phyloP scores from a whole-genome alignment of 2,797 vertebrate species.

The Gila robusta region DNA sequence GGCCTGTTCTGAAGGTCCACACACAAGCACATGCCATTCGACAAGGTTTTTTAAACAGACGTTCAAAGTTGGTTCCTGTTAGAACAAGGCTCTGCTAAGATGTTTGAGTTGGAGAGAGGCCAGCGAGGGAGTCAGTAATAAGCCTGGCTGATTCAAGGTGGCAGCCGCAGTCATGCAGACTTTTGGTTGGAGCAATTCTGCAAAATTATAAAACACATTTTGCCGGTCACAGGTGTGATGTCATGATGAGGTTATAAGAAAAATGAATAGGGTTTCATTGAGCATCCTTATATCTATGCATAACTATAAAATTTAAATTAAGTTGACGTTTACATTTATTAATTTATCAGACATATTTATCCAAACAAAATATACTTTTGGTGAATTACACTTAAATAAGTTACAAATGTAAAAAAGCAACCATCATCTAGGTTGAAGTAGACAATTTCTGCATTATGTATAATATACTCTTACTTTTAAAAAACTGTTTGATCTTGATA shows the following conservation, averaged over 20 bases:
- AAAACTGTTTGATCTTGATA: background rate
- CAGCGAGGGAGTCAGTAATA: slow-evolving; percentile 62
- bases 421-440: background rate
- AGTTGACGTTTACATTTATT: background rate
- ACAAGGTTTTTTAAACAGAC: slow-evolving; percentile 33
- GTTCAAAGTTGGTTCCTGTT: slow-evolving; percentile 53
- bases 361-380: slow-evolving; percentile 3
- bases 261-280: slow-evolving; percentile 34
- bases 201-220: slow-evolving; percentile 44
- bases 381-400: background rate
- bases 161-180: slow-evolving; percentile 39
- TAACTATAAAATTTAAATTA: background rate
- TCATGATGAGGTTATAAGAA: slow-evolving; percentile 46
- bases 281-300: slow-evolving; percentile 13
- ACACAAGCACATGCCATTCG: slow-evolving; percentile 43
- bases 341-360: background rate
- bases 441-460: background rate
- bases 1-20: slow-evolving; percentile 16
- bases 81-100: slow-evolving; percentile 57
- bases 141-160: slow-evolving; percentile 52
- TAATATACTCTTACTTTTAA: background rate
- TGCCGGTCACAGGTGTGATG: slow-evolving; percentile 31
- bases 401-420: background rate
- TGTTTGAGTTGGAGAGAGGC: slow-evolving; percentile 64
- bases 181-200: slow-evolving; percentile 44